Evolutionary conservation across 2,113 vertebrate genomes (phyloP).

Genomic region (Dissostichus mawsoni): DNA sequence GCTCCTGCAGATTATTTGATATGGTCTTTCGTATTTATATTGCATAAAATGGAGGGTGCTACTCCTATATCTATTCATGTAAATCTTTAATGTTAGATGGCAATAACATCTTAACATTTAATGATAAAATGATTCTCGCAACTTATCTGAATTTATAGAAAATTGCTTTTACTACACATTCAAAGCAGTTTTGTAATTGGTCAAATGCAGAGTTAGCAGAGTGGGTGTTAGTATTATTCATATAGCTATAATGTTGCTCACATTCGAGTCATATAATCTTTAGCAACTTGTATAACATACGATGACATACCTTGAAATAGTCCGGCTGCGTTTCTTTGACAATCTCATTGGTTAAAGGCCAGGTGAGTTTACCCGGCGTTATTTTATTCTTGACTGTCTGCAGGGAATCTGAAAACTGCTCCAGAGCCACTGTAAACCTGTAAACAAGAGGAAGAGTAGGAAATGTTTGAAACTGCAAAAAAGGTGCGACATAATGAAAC

Average conservation of each 20-base stretch:
- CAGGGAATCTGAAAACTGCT: slow-evolving; percentile 87
- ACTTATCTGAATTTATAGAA: no score
- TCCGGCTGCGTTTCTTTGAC: slow-evolving; percentile 90
- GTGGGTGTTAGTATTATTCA: no score
- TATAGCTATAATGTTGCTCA: background rate
- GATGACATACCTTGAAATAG: slow-evolving; percentile 86
- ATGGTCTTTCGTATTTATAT: no score
- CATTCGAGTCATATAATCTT: background rate
- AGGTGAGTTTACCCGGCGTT: slow-evolving; percentile 90
- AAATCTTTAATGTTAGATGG: no score
- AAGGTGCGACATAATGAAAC: background rate
- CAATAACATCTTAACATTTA: no score
- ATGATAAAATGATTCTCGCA: no score
- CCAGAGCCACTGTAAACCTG: slow-evolving; percentile 89
- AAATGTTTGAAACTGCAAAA: background rate
- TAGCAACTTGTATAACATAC: background rate
- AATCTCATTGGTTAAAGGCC: slow-evolving; percentile 90
- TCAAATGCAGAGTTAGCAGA: no score
- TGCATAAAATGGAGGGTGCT: no score
- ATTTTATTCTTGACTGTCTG: slow-evolving; percentile 87
- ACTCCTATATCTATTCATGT: no score
- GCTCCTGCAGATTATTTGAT: no score
- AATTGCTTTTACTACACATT: no score
- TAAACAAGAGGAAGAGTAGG: background rate
- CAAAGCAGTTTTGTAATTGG: no score